Evolutionary conservation across 2,888 invertebrate genomes (phyloP).

Genomic region (Plebejus argus): DNA sequence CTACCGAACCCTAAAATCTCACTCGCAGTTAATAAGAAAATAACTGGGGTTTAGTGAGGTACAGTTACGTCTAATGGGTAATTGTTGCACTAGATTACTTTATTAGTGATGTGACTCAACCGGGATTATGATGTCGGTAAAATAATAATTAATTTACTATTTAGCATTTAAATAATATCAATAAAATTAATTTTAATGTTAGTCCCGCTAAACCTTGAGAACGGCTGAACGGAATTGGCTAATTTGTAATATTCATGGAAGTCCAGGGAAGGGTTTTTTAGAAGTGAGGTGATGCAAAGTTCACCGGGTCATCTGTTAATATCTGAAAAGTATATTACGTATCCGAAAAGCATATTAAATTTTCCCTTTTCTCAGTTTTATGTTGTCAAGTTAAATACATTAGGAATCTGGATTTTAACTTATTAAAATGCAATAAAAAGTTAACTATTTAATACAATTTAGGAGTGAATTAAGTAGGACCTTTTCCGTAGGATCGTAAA

Average conservation of each 20-base stretch:
- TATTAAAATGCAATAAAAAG: neutral
- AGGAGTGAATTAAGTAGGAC: neutral
- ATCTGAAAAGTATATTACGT: neutral
- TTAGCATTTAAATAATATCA: too few species aligned
- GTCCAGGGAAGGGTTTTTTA: neutral
- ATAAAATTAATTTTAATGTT: too few species aligned
- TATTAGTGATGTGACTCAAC: slow-evolving; percentile 39
- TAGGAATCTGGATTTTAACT: too few species aligned
- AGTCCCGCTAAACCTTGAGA: too few species aligned
- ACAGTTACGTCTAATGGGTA: slow-evolving; percentile 34
- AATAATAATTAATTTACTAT: neutral
- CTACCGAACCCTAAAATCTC: neutral
- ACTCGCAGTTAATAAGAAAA: slow-evolving; percentile 22
- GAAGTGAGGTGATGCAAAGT: too few species aligned
- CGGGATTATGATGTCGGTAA: neutral
- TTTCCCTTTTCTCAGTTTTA: neutral
- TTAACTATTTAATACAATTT: neutral
- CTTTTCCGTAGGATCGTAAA: neutral
- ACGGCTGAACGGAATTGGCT: too few species aligned
- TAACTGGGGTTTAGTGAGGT: slow-evolving; percentile 11
- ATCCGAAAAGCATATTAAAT: neutral
- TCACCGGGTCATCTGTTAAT: too few species aligned
- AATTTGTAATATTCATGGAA: too few species aligned
- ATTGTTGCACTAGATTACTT: slow-evolving; percentile 36
- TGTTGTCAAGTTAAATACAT: neutral